phyloP scores from a whole-genome alignment of 2,888 invertebrate species.

The Oscheius sp. region DNA sequence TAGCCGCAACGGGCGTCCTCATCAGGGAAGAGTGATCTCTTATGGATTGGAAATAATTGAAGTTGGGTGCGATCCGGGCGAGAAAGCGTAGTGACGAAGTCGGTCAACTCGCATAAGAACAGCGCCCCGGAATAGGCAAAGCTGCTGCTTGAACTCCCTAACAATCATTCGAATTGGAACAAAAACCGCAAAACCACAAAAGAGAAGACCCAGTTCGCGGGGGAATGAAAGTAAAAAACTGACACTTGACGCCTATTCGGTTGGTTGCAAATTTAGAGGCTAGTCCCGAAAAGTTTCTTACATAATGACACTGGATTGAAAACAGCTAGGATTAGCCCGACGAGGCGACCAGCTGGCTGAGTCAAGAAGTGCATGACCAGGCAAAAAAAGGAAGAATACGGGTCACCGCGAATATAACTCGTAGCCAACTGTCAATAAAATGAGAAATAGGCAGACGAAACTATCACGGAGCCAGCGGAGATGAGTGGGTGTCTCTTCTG shows the following conservation, averaged over 20 bases:
- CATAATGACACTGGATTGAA: too few relatives aligned
- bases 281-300: background rate
- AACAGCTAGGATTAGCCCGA: background rate
- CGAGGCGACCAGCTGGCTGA: background rate
- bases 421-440: too few relatives aligned
- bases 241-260: slow-evolving; percentile 20
- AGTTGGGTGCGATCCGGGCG: slow-evolving; percentile 27
- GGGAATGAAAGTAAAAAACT: background rate
- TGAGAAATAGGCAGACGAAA: too few relatives aligned
- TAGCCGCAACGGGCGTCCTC: background rate
- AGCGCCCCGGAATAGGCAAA: slow-evolving; percentile 8
- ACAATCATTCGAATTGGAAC: slow-evolving; percentile 34
- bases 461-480: too few relatives aligned
- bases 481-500: background rate
- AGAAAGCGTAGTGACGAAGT: slow-evolving; percentile 22
- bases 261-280: slow-evolving; percentile 17
- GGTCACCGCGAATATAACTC: too few relatives aligned
- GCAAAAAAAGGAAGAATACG: background rate
- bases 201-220: slow-evolving; percentile 21
- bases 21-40: too few relatives aligned
- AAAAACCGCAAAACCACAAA: slow-evolving; percentile 11
- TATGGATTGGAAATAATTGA: slow-evolving; percentile 1
- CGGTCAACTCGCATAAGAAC: slow-evolving; percentile 35
- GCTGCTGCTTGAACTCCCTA: slow-evolving; percentile 19
- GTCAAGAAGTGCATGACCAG: background rate